Percentiles rank a stretch among this genome's conserved stretches.
Conservation (phyloP, 2,888 invertebrate genomes). For the Neoascia interrupta region DNA sequence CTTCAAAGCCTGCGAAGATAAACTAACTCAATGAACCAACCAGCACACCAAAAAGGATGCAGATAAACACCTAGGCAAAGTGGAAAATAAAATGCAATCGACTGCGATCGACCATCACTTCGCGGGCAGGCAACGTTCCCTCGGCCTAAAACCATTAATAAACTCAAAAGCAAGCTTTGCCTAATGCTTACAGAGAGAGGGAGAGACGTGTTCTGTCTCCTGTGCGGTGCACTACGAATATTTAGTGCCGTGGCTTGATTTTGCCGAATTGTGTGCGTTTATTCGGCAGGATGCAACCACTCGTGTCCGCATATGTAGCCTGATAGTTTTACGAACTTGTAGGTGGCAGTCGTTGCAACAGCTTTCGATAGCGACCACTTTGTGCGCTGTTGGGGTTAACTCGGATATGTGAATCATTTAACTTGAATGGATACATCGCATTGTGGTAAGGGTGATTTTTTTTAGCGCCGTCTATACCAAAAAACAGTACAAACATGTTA, state of each 20-base stretch:
- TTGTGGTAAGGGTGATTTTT: too few relatives aligned
- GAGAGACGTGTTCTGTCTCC: constrained; percentile 14
- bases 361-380: not conserved
- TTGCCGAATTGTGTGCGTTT: not conserved
- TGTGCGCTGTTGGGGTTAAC: constrained; percentile 9
- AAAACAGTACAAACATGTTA: too few relatives aligned
- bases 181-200: constrained; percentile 46
- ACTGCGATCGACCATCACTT: constrained; percentile 46
- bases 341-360: constrained; percentile 11
- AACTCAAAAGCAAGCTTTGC: constrained; percentile 49
- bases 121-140: constrained; percentile 23
- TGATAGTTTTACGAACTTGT: constrained; percentile 31
- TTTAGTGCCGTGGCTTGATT: too few relatives aligned
- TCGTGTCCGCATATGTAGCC: constrained; percentile 24
- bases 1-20: constrained; percentile 8
- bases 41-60: constrained; percentile 15
- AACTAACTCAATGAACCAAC: constrained; percentile 9
- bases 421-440: constrained; percentile 42
- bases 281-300: constrained; percentile 10
- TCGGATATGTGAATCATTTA: constrained; percentile 42
- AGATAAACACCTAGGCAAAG: constrained; percentile 54
- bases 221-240: constrained; percentile 6
- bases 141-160: constrained; percentile 57
- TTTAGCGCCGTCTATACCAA: too few relatives aligned
- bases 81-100: constrained; percentile 52